phyloP scores from a whole-genome alignment of 2,113 vertebrate species.

The Cephalopterus ornatus region DNA sequence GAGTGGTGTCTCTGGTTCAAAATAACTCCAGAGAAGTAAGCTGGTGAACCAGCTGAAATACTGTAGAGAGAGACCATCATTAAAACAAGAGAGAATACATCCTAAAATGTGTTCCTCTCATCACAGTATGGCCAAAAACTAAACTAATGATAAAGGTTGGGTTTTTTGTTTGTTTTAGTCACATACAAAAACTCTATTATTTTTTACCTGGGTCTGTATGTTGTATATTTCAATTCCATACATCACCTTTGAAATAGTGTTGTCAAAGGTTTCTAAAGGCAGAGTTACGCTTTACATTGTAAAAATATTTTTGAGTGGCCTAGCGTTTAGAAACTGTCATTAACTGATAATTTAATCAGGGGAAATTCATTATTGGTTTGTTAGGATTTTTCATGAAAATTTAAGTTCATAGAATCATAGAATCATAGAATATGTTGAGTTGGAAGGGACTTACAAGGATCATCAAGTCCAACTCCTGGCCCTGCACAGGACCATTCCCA shows the following conservation, averaged over 20 bases:
- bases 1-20: neutral
- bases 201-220: neutral
- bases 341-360: neutral
- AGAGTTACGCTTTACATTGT: neutral
- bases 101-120: neutral
- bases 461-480: neutral
- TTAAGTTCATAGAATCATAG: neutral
- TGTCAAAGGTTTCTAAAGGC: neutral
- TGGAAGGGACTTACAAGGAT: neutral
- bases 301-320: neutral
- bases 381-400: neutral
- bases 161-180: neutral
- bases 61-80: neutral
- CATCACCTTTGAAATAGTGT: neutral
- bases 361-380: neutral
- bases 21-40: neutral
- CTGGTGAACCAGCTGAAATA: neutral
- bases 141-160: neutral
- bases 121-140: neutral
- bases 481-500: neutral
- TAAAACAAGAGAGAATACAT: neutral
- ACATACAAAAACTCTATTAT: neutral
- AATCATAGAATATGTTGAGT: neutral
- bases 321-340: neutral
- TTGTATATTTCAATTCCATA: neutral